phyloP scores from a whole-genome alignment of 2,797 vertebrate genomes.

The Micrastur ruficollis region DNA sequence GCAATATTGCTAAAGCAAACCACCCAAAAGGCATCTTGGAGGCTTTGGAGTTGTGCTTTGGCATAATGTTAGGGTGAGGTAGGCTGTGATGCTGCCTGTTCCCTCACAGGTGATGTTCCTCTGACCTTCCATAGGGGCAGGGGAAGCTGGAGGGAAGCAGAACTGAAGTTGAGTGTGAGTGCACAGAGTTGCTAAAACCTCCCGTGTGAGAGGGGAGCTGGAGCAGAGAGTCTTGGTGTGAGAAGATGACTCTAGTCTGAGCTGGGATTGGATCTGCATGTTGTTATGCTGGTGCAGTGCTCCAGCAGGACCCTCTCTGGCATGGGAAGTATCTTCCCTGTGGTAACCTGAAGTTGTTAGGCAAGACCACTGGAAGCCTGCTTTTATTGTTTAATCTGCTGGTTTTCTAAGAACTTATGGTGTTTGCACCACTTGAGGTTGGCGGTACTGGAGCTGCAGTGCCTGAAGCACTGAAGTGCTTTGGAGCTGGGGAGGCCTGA shows the following conservation, averaged over 20 bases:
- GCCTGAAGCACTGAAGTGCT: background rate
- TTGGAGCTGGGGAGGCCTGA: background rate
- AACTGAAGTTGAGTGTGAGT: background rate
- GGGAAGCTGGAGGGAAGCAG: background rate
- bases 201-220: background rate
- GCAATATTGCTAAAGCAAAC: background rate
- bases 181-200: background rate
- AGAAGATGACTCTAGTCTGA: background rate
- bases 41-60: background rate
- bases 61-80: background rate
- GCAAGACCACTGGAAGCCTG: background rate
- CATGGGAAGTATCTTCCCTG: background rate
- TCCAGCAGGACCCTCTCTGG: background rate
- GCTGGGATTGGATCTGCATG: background rate
- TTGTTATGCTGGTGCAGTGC: background rate
- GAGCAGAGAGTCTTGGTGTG: background rate
- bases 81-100: background rate
- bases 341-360: background rate
- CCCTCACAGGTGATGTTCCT: background rate
- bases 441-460: background rate
- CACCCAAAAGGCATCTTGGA: background rate
- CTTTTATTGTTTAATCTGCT: background rate
- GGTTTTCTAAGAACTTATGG: background rate
- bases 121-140: background rate
- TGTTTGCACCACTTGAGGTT: background rate